Percentiles rank a stretch among this genome's conserved stretches.
Conservation (phyloP, 2,797 vertebrate genomes). For the Mormyrus hasselquistii region DNA sequence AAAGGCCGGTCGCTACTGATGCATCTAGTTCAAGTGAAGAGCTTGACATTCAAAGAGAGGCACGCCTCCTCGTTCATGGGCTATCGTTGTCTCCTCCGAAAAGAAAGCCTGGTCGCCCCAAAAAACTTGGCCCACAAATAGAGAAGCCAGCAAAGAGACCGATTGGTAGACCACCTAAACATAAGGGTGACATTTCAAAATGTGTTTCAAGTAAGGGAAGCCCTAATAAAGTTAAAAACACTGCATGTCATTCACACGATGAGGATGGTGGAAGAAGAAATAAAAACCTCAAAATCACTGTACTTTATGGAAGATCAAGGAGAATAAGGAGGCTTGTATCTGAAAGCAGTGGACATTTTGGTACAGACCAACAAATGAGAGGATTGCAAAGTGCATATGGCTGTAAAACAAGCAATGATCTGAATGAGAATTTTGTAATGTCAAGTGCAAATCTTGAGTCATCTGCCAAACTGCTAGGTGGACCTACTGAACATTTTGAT, state of each 20-base stretch:
- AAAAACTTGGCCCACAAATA: conserved; percentile 82
- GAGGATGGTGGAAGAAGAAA: conserved; percentile 53
- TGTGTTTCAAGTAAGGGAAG: conserved; percentile 37
- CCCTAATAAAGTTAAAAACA: conserved; percentile 38
- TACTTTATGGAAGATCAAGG: conserved; percentile 84
- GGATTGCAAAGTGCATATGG: conserved; percentile 35
- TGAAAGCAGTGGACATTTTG: conserved; percentile 63
- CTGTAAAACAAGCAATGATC: conserved; percentile 33
- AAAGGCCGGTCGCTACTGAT: conserved; percentile 37
- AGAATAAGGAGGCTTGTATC: conserved; percentile 81
- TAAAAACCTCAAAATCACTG: conserved; percentile 85
- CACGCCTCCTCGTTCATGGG: conserved; percentile 48
- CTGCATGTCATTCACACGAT: conserved; percentile 36
- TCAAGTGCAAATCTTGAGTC: conserved; percentile 33
- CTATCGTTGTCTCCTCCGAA: conserved; percentile 62
- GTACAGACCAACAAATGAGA: conserved; percentile 50
- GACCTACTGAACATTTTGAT: conserved; percentile 55
- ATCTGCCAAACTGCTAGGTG: conserved; percentile 40
- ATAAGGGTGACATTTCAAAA: conserved; percentile 54
- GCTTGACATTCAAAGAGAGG: conserved; percentile 40
- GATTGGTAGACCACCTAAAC: conserved; percentile 85
- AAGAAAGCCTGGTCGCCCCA: conserved; percentile 84
- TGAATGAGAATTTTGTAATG: conserved; percentile 35
- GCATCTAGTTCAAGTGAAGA: conserved; percentile 28
- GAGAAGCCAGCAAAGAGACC: conserved; percentile 83